These are phyloP conservation scores for Parazoanthus atlanticus DNA, from an alignment of 92 coral and sea anemone species.

Conservation along the genomic window DNA sequence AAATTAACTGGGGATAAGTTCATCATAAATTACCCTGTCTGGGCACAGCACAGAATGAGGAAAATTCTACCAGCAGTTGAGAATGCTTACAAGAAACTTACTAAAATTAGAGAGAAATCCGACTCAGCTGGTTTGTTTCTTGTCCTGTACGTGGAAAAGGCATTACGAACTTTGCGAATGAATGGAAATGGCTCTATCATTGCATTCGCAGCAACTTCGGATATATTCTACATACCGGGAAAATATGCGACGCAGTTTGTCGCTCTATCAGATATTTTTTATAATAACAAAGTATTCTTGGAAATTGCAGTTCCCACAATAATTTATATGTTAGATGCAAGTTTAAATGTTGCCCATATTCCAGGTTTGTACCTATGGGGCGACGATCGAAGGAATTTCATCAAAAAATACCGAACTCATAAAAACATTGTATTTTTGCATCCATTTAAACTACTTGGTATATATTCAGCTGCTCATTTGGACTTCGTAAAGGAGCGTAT, in stretches of 20 bases:
- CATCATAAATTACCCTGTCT: neutral
- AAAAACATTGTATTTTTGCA: conserved; percentile 2
- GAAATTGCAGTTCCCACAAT: conserved; percentile 57
- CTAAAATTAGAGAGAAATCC: neutral
- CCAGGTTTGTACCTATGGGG: conserved; percentile 16
- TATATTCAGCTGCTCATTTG: neutral
- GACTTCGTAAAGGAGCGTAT: neutral
- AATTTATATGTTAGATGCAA: conserved; percentile 28
- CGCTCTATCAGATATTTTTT: conserved; percentile 30
- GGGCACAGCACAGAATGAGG: neutral
- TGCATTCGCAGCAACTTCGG: neutral
- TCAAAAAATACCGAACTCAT: conserved; percentile 1
- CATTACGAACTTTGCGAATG: neutral
- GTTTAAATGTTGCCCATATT: neutral
- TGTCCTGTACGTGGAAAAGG: neutral
- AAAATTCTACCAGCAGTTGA: neutral
- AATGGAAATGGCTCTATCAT: conserved; percentile 11
- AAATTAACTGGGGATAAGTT: neutral
- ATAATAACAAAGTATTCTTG: conserved; percentile 32
- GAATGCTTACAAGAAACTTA: neutral
- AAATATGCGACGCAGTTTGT: neutral
- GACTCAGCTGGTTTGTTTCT: neutral
- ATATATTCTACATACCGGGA: conserved; percentile 11
- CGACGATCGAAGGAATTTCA: neutral
- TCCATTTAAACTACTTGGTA: conserved; percentile 4